These are phyloP conservation scores for Python bivittatus DNA, from an alignment of 2,113 vertebrate genomes.

Conservation along the genomic window DNA sequence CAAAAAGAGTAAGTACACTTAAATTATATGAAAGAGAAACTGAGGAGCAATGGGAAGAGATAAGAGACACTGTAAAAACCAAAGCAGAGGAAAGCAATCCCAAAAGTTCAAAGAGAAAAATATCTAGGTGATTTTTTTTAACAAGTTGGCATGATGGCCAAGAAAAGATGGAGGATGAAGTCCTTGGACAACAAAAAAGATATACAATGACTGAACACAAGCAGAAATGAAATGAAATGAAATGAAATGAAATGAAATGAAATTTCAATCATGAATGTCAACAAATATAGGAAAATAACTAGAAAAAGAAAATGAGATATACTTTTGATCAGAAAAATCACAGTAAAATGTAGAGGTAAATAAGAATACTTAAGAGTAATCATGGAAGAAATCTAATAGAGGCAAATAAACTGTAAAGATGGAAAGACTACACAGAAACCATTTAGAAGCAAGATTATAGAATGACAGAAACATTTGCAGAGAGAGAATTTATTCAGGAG, in stretches of 20 bases:
- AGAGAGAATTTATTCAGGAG: neutral
- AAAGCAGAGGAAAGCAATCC: too few species aligned
- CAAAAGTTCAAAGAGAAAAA: too few species aligned
- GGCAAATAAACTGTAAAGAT: neutral
- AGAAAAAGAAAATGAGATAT: neutral
- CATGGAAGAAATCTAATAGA: neutral
- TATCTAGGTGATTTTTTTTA: too few species aligned
- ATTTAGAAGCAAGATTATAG: neutral
- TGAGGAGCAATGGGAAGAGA: too few species aligned
- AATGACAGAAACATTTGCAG: neutral
- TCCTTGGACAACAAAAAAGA: too few species aligned
- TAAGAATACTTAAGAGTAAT: neutral
- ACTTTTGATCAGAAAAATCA: neutral
- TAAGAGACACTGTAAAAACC: too few species aligned
- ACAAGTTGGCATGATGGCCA: too few species aligned
- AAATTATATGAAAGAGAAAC: too few species aligned
- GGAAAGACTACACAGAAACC: neutral
- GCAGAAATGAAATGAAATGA: neutral
- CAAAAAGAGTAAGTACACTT: too few species aligned
- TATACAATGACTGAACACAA: neutral
- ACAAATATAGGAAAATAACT: neutral
- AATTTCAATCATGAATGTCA: neutral
- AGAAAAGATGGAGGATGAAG: too few species aligned
- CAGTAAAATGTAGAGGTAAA: neutral
- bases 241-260: neutral